Base-by-base conservation (phyloP, 2,113 vertebrate species). In the Gambusia holbrooki region DNA sequence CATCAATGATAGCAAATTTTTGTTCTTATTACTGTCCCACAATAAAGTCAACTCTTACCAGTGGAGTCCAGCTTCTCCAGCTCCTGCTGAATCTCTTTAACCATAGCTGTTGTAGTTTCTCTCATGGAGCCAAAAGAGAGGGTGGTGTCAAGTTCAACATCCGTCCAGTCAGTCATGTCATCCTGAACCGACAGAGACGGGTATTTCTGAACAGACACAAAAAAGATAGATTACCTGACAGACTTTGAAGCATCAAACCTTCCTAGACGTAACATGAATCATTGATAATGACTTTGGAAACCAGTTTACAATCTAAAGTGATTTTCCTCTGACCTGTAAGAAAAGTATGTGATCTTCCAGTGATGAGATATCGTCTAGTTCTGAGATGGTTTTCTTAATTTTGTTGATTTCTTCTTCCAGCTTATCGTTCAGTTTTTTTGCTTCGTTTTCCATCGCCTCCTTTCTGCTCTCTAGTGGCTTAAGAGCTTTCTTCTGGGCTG, bases 331-430 rank as follows among this genome's bases (percentile, higher is more conserved):
- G 22, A 94, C 94, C 90, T 93, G 90, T 8, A 95, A 82, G 60
- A 93, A 94, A 9, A 83, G 61, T 10, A 94, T 62, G 71, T 87
- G 89, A 62, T 95, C 93, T 71, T 94, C 89, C 0, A 86, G 73
- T 0, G 22, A 0, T 5, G 74, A 62, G 9, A 92, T 42, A 0
- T 61, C 0, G 0, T 88, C 71, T 68, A 94, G 45, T 1, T 86
- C 70, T 2, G 54, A 33, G n/a, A 91, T 79, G 14, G 33, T 68
- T 0, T 0, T 72, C 40, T 0, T 2, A 0, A 93, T 73, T 0
- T 22, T 9, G 1, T 1, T 11, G 3, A 92, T 87, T 61, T 93
- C 92, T 2, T 4, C n/a, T 42, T 87, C 3, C 54, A 94, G 13
- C 0, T 79, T 12, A 0, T 81, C 0, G 4, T 5, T 82, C 10